phyloP scores from a whole-genome alignment of 2,113 vertebrate species.

The Amia ocellicauda region DNA sequence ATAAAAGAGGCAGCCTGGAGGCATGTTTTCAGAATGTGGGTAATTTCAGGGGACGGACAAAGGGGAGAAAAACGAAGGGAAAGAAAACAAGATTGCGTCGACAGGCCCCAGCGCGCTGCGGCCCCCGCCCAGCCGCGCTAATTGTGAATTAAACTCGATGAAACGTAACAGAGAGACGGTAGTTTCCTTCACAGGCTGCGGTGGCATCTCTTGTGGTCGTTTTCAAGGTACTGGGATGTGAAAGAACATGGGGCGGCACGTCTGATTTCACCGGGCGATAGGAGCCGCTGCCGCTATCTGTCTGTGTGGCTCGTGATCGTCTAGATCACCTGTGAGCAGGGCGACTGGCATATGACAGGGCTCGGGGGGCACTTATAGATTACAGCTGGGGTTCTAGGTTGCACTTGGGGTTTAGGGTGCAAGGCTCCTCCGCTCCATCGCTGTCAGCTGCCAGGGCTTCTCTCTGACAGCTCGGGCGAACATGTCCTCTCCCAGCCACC shows the following conservation, averaged over 20 bases:
- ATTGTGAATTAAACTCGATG: neutral
- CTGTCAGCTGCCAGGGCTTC: too few species aligned
- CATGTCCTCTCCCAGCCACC: too few species aligned
- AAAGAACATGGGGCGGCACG: neutral
- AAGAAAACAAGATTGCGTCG: neutral
- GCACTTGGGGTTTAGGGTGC: too few species aligned
- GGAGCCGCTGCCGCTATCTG: too few species aligned
- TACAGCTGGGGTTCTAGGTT: too few species aligned
- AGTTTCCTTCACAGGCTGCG: neutral
- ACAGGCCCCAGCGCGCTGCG: neutral
- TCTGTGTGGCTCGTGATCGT: too few species aligned
- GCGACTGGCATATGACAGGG: too few species aligned
- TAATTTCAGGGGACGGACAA: slow-evolving; percentile 5
- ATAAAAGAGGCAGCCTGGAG: slow-evolving; percentile 7
- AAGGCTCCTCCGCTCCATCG: too few species aligned
- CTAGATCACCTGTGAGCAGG: too few species aligned
- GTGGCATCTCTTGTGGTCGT: slow-evolving; percentile 15
- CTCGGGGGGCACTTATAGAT: too few species aligned
- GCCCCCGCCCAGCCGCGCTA: neutral
- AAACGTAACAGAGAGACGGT: neutral
- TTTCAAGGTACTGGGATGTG: neutral
- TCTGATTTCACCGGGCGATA: too few species aligned
- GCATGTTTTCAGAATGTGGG: neutral
- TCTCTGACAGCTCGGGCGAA: too few species aligned
- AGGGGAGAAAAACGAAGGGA: neutral